These are phyloP conservation scores for Drosophila longiperda DNA, from an alignment of 2,888 invertebrate genomes.

Conservation along the genomic window DNA sequence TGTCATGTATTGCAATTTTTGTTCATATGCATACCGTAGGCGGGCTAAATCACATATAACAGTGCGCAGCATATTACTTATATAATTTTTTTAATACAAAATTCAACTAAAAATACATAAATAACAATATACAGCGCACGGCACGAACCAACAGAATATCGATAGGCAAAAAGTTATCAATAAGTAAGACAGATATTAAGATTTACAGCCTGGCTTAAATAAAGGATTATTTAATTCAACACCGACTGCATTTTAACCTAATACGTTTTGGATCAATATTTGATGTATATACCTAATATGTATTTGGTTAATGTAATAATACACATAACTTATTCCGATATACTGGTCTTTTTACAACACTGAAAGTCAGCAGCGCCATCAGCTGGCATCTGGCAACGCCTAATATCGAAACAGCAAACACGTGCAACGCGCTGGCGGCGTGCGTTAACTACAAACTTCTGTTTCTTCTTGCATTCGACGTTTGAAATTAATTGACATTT, in stretches of 20 bases:
- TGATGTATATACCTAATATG: background rate
- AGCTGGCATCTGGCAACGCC: constrained; percentile 43
- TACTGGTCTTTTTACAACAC: background rate
- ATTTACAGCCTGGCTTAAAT: background rate
- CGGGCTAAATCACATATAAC: constrained; percentile 70
- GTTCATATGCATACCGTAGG: constrained; percentile 61
- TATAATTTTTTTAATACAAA: constrained; percentile 67
- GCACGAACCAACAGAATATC: constrained; percentile 5
- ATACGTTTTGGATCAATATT: background rate
- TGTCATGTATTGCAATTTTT: background rate
- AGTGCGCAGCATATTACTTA: constrained; percentile 72
- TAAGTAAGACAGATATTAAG: background rate
- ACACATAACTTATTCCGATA: background rate
- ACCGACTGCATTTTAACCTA: background rate
- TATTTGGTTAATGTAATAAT: background rate
- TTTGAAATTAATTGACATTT: constrained; percentile 5
- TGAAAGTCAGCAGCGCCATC: constrained; percentile 15
- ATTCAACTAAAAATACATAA: constrained; percentile 58
- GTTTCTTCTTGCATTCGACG: constrained; percentile 22
- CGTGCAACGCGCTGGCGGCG: constrained; percentile 56
- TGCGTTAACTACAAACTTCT: constrained; percentile 25
- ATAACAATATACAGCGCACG: constrained; percentile 50
- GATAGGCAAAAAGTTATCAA: constrained; percentile 10
- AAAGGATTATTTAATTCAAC: background rate
- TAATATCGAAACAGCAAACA: constrained; percentile 42